These are phyloP conservation scores for Columba guinea DNA, from an alignment of 2,797 vertebrate genomes.

Conservation along the genomic window DNA sequence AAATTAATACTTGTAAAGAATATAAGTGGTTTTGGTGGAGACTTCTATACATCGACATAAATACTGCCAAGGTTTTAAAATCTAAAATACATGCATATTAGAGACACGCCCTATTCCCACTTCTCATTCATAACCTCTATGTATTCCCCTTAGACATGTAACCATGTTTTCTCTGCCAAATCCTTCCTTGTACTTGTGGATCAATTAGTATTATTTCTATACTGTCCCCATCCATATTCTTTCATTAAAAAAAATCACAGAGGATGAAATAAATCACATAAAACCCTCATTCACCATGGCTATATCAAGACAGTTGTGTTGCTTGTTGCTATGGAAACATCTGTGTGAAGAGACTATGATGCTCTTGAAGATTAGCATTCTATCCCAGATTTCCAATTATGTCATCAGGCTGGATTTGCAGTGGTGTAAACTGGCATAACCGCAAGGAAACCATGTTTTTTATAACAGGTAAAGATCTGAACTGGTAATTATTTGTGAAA, in stretches of 20 bases:
- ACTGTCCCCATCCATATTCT: background rate
- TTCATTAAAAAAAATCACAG: background rate
- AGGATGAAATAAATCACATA: constrained; percentile 12
- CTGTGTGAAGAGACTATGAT: constrained; percentile 7
- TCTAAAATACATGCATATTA: background rate
- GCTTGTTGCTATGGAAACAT: constrained; percentile 63
- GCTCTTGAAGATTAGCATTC: constrained; percentile 6
- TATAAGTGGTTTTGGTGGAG: background rate
- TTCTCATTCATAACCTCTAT: background rate
- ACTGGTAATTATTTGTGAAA: background rate
- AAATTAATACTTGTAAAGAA: background rate
- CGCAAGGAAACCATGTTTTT: background rate
- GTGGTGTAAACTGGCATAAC: background rate
- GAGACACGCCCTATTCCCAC: background rate
- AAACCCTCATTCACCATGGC: background rate
- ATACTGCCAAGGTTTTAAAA: background rate
- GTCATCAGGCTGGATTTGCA: constrained; percentile 10
- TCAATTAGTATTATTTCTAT: constrained; percentile 17
- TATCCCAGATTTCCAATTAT: constrained; percentile 32
- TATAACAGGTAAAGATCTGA: background rate
- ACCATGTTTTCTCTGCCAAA: background rate
- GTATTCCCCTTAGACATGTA: background rate
- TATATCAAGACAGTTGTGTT: background rate
- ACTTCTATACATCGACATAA: background rate
- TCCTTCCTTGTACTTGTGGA: background rate